Conservation (phyloP, 2,113 vertebrate species). For the Climacteris rufus region DNA sequence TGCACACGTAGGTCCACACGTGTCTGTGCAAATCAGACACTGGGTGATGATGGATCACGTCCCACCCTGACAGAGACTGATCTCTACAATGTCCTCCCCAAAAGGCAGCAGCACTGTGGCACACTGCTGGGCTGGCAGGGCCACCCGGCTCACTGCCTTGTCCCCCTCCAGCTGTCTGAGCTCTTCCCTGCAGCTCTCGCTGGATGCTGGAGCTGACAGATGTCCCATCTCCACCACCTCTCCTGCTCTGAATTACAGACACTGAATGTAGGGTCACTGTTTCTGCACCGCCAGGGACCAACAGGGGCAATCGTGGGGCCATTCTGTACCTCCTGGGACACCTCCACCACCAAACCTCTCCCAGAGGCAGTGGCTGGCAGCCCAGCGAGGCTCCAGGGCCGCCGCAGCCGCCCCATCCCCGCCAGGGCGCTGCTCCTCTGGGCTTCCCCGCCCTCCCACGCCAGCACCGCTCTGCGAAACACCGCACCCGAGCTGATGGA, state of each 20-base stretch:
- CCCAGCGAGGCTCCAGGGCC: rapidly evolving
- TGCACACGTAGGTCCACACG: rapidly evolving
- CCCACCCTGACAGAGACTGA: background rate
- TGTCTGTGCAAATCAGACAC: background rate
- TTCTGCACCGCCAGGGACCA: background rate
- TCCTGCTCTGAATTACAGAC: background rate
- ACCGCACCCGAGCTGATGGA: rapidly evolving
- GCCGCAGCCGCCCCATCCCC: background rate
- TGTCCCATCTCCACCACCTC: background rate
- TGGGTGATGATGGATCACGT: rapidly evolving
- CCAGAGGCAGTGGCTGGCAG: background rate
- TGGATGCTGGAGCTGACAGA: background rate
- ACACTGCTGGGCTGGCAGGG: background rate
- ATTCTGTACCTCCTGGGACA: background rate
- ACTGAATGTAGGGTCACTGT: rapidly evolving
- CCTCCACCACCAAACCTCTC: background rate
- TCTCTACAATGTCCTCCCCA: background rate
- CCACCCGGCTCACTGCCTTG: rapidly evolving
- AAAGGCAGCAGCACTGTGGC: background rate
- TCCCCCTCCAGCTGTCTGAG: background rate
- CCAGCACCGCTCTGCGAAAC: background rate
- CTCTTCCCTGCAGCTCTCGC: background rate
- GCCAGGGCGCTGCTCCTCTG: background rate
- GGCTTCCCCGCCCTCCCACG: background rate
- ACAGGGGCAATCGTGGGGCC: background rate